A percentile compares a stretch with the other conserved stretches of the same genome.
phyloP scores from a whole-genome alignment of 2,113 vertebrate species.

The Numenius arquata region DNA sequence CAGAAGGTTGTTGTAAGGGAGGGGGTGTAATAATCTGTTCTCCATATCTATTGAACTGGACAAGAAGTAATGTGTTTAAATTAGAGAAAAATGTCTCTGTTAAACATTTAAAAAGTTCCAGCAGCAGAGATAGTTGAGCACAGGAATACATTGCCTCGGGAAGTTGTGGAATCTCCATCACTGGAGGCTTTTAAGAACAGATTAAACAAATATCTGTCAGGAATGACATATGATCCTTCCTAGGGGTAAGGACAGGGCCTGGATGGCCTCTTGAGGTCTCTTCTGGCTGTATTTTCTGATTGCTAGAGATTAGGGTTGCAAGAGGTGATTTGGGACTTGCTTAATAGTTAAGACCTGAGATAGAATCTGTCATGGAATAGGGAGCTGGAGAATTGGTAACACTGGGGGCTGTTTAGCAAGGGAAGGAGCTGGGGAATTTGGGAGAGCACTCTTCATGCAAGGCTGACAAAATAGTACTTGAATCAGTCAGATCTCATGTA shows the following conservation, averaged over 20 bases:
- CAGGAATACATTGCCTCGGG: not conserved
- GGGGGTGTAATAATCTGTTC: not conserved
- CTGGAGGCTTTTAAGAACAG: not conserved
- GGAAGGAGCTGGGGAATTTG: not conserved
- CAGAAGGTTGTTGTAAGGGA: not conserved
- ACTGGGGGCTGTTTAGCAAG: not conserved
- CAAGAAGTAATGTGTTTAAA: not conserved
- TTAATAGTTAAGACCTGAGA: not conserved
- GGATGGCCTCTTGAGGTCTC: not conserved
- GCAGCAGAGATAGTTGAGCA: not conserved
- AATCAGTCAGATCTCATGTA: not conserved
- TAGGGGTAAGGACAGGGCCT: not conserved
- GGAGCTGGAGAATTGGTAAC: not conserved
- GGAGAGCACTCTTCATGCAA: not conserved
- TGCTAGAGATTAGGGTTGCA: not conserved
- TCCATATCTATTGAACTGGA: not conserved
- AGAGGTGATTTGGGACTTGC: not conserved
- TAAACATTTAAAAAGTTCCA: not conserved
- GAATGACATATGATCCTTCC: not conserved
- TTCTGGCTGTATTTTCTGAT: not conserved
- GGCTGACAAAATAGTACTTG: not conserved
- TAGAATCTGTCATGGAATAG: not conserved
- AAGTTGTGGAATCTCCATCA: constrained; percentile 28
- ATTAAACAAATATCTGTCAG: constrained; percentile 32
- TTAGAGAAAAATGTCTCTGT: not conserved